Evolutionary conservation across 2,888 invertebrate genomes (phyloP), one percentile per base, ranked within the genome.

Genomic region (Cheilosia pagana): DNA sequence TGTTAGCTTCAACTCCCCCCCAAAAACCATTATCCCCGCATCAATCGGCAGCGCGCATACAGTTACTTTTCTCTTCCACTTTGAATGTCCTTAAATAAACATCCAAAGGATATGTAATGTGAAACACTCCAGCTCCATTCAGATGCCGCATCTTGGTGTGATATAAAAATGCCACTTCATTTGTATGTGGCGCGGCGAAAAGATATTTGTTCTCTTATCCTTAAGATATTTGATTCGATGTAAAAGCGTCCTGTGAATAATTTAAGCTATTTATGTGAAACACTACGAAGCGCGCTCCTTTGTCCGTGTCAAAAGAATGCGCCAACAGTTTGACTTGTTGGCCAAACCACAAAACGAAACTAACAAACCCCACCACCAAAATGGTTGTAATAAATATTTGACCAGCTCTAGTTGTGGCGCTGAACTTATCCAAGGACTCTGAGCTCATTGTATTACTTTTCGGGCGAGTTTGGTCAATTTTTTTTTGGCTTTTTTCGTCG

Each of bases 51-150:
- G 39, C 59, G 62, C 62, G 57, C 57, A 35, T 35, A 55, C 63
- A 41, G 55, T 59, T 57, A 72, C 72, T 65, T 71, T 78, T 79
- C 60, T 81, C 76, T 85, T 76, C 65, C 76, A 85, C 79, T 81
- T 62, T 71, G 81, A 85, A 85, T 85, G 75, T 85, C 85, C 85
- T 81, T 59, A 75, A 83, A 83, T 83, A 83, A 83, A 83, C 74
- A 78, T 83, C 74, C 63, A 50, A 28, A 60, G 81, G 71, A 81
- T 76, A 79, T 76, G 85, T 79, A 52, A 43, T 55, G 28, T 55
- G 45, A 16, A 45, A 16, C 53, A 62, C 63, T 55, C 74, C 60
- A n/a, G 53, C 28, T 8, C 50, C 63, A 16, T 25, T 25, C 23
- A 16, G 35, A n/a, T 59, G 41, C 41, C 35, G 48, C 57, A 78